A percentile compares a stretch with the other conserved stretches of the same genome.
These are phyloP conservation scores for Sinodicranocentrus sp. DNA, from an alignment of 2,888 invertebrate species.

Conservation along the genomic window DNA sequence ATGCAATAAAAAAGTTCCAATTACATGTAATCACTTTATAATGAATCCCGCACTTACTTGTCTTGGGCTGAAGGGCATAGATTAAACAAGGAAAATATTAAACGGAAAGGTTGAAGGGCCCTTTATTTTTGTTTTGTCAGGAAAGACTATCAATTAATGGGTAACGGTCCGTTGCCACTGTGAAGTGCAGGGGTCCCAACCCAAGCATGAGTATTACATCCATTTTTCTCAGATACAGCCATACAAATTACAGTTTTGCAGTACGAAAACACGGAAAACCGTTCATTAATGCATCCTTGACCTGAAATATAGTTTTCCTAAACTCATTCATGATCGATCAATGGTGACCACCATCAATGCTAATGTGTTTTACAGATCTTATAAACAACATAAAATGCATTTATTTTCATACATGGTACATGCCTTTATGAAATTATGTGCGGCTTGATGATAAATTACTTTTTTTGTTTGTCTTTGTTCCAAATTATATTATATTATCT, in stretches of 20 bases:
- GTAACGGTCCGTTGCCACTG: slow-evolving; percentile 55
- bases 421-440: not conserved
- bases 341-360: slow-evolving; percentile 44
- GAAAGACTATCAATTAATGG: slow-evolving; percentile 20
- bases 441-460: not conserved
- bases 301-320: slow-evolving; percentile 50
- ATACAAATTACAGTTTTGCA: too few relatives aligned
- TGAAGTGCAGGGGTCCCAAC: not conserved
- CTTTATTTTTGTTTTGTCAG: slow-evolving; percentile 2
- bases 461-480: slow-evolving; percentile 18
- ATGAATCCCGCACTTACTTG: not conserved
- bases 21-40: too few relatives aligned
- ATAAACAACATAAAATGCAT: not conserved
- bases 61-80: not conserved
- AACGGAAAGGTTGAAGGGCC: not conserved
- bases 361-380: not conserved
- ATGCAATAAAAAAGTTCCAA: too few relatives aligned
- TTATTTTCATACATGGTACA: not conserved
- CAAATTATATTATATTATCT: slow-evolving; percentile 7
- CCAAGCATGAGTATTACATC: not conserved
- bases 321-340: slow-evolving; percentile 46
- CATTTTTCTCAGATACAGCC: too few relatives aligned
- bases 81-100: not conserved
- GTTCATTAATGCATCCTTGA: slow-evolving; percentile 69
- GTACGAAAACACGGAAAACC: slow-evolving; percentile 62